Evolutionary conservation across 2,797 vertebrate species (phyloP).

Genomic region (Echeneis naucrates): DNA sequence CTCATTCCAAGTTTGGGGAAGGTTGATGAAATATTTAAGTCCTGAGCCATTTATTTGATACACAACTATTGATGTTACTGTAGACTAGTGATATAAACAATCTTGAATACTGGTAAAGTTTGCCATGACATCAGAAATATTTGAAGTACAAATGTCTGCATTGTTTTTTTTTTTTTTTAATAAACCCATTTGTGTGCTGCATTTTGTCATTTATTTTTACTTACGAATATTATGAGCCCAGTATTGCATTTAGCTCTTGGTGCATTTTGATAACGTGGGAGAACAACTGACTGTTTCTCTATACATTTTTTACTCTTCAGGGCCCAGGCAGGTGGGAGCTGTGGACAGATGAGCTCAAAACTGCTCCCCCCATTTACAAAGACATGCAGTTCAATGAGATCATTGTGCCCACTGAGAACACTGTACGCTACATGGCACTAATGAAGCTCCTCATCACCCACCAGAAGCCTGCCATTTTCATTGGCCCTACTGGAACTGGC

Average conservation of each 20-base stretch:
- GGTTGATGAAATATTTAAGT: not conserved
- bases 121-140: not conserved
- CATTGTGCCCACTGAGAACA: slow-evolving; percentile 93
- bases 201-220: not conserved
- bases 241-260: not conserved
- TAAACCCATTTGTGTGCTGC: not conserved
- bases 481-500: slow-evolving; percentile 94
- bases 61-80: not conserved
- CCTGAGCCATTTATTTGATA: not conserved
- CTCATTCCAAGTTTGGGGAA: not conserved
- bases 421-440: slow-evolving; percentile 87
- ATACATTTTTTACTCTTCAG: slow-evolving; percentile 66
- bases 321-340: slow-evolving; percentile 90
- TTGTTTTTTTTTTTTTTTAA: too few relatives aligned
- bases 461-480: slow-evolving; percentile 90
- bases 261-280: not conserved
- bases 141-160: not conserved
- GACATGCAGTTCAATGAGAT: slow-evolving; percentile 92
- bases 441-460: slow-evolving; percentile 91
- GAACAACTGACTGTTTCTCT: not conserved
- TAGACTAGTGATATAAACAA: not conserved
- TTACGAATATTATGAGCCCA: not conserved
- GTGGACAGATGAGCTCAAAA: slow-evolving; percentile 87
- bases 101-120: not conserved
- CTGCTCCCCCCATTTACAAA: slow-evolving; percentile 82